Conservation (phyloP, 2,113 vertebrate species). For the Chlamydotis undulata region DNA sequence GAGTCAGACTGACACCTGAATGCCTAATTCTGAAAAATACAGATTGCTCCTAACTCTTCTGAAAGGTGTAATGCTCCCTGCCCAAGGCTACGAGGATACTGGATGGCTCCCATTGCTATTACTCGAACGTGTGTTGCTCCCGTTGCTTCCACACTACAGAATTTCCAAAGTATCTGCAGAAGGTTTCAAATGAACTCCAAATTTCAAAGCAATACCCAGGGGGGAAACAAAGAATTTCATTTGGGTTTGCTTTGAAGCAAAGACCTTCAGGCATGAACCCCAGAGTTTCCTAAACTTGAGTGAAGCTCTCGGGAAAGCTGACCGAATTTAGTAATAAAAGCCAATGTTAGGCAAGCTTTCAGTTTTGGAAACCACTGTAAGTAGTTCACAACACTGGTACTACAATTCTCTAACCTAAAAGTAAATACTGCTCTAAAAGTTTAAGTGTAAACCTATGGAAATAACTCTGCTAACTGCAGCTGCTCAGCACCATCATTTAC, state of each 20-base stretch:
- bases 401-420: neutral
- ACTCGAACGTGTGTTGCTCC: neutral
- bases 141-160: neutral
- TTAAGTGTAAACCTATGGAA: neutral
- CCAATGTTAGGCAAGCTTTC: neutral
- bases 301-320: neutral
- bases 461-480: neutral
- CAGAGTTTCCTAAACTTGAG: neutral
- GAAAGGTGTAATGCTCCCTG: neutral
- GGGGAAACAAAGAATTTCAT: neutral
- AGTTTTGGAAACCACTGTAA: neutral
- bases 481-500: neutral
- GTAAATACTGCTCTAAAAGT: neutral
- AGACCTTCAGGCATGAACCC: neutral
- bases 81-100: fast-evolving
- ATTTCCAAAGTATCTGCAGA: neutral
- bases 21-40: neutral
- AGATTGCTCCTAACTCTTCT: neutral
- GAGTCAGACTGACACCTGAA: neutral
- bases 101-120: neutral
- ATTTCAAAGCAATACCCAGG: neutral
- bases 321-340: neutral
- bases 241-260: neutral
- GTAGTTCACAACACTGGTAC: fast-evolving
- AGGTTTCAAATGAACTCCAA: neutral